A percentile compares a stretch with the other conserved stretches of the same genome.
Evolutionary conservation across 1,140 invertebrate species (phyloP).

Genomic region (Mesaphorura yosii): DNA sequence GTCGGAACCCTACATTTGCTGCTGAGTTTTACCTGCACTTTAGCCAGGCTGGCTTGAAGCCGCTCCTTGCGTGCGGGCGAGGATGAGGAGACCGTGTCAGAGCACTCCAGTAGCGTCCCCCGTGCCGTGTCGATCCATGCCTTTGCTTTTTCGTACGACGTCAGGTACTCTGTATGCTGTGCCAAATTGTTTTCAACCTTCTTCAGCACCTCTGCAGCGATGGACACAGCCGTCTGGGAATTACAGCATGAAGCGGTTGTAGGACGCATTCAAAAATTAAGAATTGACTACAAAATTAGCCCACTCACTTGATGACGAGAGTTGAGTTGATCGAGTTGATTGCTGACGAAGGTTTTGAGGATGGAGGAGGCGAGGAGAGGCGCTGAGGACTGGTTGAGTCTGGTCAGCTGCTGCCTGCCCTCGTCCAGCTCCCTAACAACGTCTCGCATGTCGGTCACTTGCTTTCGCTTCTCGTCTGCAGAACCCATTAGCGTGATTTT

Average conservation of each 20-base stretch:
- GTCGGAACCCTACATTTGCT: neutral
- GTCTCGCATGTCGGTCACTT: slow-evolving; percentile 51
- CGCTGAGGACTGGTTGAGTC: slow-evolving; percentile 64
- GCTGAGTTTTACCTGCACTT: slow-evolving; percentile 41
- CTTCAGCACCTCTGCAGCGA: slow-evolving; percentile 83
- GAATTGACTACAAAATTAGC: neutral
- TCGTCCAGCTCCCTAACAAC: slow-evolving; percentile 61
- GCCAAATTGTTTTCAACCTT: slow-evolving; percentile 82
- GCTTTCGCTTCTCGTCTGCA: slow-evolving; percentile 70
- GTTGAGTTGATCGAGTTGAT: slow-evolving; percentile 78
- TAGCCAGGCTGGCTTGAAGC: slow-evolving; percentile 65
- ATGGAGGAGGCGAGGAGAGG: slow-evolving; percentile 69
- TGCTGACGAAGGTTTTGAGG: slow-evolving; percentile 69
- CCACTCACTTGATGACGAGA: slow-evolving; percentile 70
- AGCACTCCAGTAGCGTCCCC: slow-evolving; percentile 66
- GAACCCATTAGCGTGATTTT: slow-evolving; percentile 71
- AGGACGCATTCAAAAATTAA: slow-evolving; percentile 2
- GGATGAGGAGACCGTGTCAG: slow-evolving; percentile 50
- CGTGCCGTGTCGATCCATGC: slow-evolving; percentile 80
- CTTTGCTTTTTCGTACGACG: slow-evolving; percentile 63
- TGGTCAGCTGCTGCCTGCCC: slow-evolving; percentile 72
- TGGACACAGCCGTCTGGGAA: slow-evolving; percentile 59
- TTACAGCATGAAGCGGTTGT: neutral
- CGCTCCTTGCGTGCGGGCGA: slow-evolving; percentile 75
- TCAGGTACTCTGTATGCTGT: slow-evolving; percentile 73